Evolutionary conservation across 2,888 invertebrate species (phyloP), one percentile per base, ranked within the genome.

Genomic region (Ypsolopha sequella): DNA sequence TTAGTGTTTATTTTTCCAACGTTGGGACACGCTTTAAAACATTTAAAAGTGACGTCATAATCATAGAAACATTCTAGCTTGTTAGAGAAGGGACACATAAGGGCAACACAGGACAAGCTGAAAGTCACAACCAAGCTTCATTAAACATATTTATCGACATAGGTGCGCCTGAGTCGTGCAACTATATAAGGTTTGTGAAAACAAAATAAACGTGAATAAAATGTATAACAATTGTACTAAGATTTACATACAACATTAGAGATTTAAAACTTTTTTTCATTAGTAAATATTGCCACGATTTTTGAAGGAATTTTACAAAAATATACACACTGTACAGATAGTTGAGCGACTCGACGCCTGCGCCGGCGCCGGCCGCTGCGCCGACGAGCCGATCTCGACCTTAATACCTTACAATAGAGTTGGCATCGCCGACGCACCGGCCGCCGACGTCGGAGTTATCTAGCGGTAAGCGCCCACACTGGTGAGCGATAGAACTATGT

Each of bases 241-340:
- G 64, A 24, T 69, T 67, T 70, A 50, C 43, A 43, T 50, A 50
- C 69, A 68, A 73, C 74, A 76, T 73, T 76, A 78, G 66, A 77
- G 76, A 74, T 75, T 78, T 65, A 75, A 78, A 74, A 71, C 73
- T 76, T 74, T 24, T 24, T 63, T 74, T 79, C 34, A 13, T 34
- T 34, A 14, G n/a, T 41, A 39, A 73, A 80, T 84, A 84, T 84
- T 84, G 84, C 85, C 82, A 78, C 74, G 73, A 79, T 76, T 77
- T 24, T 76, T 73, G 75, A 80, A 69, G 76, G 43, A 80, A 80
- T 80, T 81, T 76, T 84, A 85, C 80, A 85, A 84, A 84, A 85
- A 85, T 85, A 85, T 84, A 82, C 80, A 84, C 73, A 79, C 80
- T 81, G 80, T 84, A 84, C 85, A 82, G 71, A 75, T 75, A 78